Base-by-base conservation (phyloP, 2,797 vertebrate genomes). In the Sitta carolinensis region DNA sequence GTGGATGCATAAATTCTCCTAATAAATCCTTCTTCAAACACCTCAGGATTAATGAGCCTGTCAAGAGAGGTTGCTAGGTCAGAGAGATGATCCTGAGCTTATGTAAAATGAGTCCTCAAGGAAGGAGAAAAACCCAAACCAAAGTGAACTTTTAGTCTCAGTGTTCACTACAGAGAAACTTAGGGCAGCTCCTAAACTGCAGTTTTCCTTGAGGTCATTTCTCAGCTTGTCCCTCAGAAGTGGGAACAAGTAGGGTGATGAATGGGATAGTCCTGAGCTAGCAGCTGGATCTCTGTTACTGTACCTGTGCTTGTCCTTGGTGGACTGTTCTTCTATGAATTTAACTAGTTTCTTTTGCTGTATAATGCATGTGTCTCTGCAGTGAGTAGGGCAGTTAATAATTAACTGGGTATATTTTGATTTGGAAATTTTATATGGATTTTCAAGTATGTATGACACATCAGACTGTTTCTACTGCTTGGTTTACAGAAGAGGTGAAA, bases 41-140 rank as follows among this genome's bases (percentile, higher is more conserved):
- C 21, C n/a, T 94, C 48, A 47, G 61, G n/a, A 90, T 87, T 89
- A 92, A 80, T 89, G 57, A 92, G 38, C 23, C 67, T 83, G 40
- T 82, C 81, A 66, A 76, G 67, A 64, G 47, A 75, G 21, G 75
- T 80, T 89, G 45, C 16, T 92, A 89, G 59, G 74, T 94, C 81
- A 89, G 55, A 90, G 36, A 25, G 29, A 79, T 59, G 78, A 79
- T 95, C 59, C 20, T 0, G 7, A 57, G 32, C 40, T 92, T 27
- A n/a, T 89, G 13, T 66, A 52, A 86, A 92, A 18, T 50, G 40
- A 61, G 9, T 89, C 50, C 55, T 95, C 55, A 69, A 84, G 15
- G 18, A 93, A 94, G 55, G 2, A 69, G 48, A 59, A 93, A 73
- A 76, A 42, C 11, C 13, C 40, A 68, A 84, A 59, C 25, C 22